Evolutionary conservation across 2,888 invertebrate genomes (phyloP), one percentile per base, ranked within the genome.

Genomic region (Apotomis turbidana): DNA sequence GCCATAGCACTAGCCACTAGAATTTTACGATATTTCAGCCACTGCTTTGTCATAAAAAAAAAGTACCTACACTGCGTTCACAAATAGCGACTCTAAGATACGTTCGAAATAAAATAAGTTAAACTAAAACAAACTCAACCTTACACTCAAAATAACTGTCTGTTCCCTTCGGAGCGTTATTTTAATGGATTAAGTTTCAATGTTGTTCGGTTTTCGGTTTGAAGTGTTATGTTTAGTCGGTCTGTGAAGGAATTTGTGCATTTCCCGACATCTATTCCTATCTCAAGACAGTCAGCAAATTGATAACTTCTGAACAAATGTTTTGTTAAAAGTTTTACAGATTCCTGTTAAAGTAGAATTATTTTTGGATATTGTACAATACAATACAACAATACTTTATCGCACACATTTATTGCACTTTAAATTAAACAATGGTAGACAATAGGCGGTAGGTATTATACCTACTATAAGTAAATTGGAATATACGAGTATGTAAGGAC

Each of bases 221-320:
- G 12, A 51, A 44, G 15, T 52, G 54, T 27, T 6, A 41, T n/a
- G 0, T 12, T 57, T 15, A 68, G 54, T 44, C 59, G 5, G 74
- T 74, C 57, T 74, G 68, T 10, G 49, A 63, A 57, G 64, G 68
- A 71, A 71, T 71, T 62, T 68, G 67, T 68, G 62, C 71, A 15
- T 71, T 68, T 71, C 62, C 66, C 73, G 66, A 46, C 41, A 38
- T 64, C 74, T 74, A 71, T 71, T 74, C 60, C 63, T 44, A 71
- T 55, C 38, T 13, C 27, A 46, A 38, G 9, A 41, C 61, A 71
- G 71, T 51, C 67, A 41, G 67, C 74, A 71, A 74, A 71, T 71
- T 55, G 68, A 71, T 71, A 68, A 70, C 52, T 70, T 71, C 13
- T 49, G 55, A 61, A 3, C 36, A 10, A 68, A 68, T 62, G 57